These are phyloP conservation scores for Montipora capitata DNA, from an alignment of 92 coral and sea anemone genomes.

Conservation along the genomic window DNA sequence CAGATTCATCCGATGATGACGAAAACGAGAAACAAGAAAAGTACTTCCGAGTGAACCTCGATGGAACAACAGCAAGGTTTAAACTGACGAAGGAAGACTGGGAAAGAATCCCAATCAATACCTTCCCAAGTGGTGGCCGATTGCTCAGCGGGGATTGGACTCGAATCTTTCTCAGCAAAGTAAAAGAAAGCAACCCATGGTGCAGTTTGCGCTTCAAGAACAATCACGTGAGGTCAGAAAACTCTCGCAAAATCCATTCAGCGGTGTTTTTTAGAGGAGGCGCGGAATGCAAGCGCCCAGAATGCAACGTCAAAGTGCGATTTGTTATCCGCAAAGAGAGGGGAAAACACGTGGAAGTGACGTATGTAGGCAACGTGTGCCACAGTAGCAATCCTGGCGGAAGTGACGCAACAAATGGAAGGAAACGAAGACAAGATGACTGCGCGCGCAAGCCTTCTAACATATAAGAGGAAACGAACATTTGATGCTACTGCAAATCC, in stretches of 20 bases:
- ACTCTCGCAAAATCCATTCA: slow-evolving; percentile 59
- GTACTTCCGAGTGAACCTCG: slow-evolving; percentile 40
- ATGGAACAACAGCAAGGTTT: slow-evolving; percentile 44
- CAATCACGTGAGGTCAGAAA: slow-evolving; percentile 62
- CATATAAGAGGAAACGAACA: not conserved
- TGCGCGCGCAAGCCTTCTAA: not conserved
- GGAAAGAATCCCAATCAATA: slow-evolving; percentile 59
- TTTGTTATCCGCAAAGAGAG: slow-evolving; percentile 56
- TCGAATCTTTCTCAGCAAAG: slow-evolving; percentile 45
- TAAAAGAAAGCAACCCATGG: slow-evolving; percentile 70
- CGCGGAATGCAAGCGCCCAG: slow-evolving; percentile 65
- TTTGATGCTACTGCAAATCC: not conserved
- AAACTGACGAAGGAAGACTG: slow-evolving; percentile 43
- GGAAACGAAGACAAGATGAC: slow-evolving; percentile 30
- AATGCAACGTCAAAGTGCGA: slow-evolving; percentile 58
- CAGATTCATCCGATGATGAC: slow-evolving; percentile 50
- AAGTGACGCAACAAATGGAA: slow-evolving; percentile 23
- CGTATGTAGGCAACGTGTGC: slow-evolving; percentile 48
- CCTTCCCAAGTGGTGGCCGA: slow-evolving; percentile 62
- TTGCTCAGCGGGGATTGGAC: slow-evolving; percentile 63
- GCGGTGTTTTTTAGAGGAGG: slow-evolving; percentile 69
- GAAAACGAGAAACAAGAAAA: slow-evolving; percentile 28
- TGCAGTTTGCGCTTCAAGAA: slow-evolving; percentile 67
- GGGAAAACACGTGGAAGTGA: slow-evolving; percentile 57
- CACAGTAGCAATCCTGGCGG: slow-evolving; percentile 50